Evolutionary conservation across 2,888 invertebrate genomes (phyloP).

Genomic region (Exephanes ischioxanthus): DNA sequence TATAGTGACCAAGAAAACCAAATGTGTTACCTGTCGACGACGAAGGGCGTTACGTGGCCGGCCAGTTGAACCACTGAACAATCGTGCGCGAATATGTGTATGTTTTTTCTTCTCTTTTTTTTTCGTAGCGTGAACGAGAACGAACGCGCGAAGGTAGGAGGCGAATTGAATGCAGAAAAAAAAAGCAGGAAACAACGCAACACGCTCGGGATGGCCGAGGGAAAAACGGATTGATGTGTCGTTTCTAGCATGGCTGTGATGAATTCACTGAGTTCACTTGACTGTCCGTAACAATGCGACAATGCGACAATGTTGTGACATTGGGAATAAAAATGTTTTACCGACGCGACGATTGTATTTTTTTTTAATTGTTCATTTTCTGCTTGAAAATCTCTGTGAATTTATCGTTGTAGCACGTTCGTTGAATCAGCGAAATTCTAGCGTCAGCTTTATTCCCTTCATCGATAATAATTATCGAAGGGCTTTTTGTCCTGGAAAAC

Average conservation of each 20-base stretch:
- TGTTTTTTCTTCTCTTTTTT: background rate
- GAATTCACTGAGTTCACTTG: constrained; percentile 11
- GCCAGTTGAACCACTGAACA: constrained; percentile 15
- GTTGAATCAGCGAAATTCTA: background rate
- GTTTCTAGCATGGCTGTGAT: background rate
- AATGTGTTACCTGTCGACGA: background rate
- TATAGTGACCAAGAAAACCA: background rate
- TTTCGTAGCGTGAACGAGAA: background rate
- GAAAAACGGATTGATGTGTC: constrained; percentile 13
- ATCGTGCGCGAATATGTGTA: constrained; percentile 2
- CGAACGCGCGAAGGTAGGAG: background rate
- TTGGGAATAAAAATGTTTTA: background rate
- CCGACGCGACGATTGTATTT: background rate
- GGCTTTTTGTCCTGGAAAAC: constrained; percentile 7
- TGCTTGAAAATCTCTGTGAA: background rate
- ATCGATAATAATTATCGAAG: constrained; percentile 39
- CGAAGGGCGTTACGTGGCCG: background rate
- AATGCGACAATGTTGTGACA: background rate
- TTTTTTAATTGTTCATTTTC: background rate
- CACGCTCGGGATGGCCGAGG: background rate
- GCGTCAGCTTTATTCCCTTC: background rate
- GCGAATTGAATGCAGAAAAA: constrained; percentile 9
- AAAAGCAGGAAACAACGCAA: constrained; percentile 3
- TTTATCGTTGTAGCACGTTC: background rate
- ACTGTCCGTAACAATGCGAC: constrained; percentile 1